These are phyloP conservation scores for Azorinus chamasolen DNA, from an alignment of 2,888 invertebrate genomes.

Conservation along the genomic window DNA sequence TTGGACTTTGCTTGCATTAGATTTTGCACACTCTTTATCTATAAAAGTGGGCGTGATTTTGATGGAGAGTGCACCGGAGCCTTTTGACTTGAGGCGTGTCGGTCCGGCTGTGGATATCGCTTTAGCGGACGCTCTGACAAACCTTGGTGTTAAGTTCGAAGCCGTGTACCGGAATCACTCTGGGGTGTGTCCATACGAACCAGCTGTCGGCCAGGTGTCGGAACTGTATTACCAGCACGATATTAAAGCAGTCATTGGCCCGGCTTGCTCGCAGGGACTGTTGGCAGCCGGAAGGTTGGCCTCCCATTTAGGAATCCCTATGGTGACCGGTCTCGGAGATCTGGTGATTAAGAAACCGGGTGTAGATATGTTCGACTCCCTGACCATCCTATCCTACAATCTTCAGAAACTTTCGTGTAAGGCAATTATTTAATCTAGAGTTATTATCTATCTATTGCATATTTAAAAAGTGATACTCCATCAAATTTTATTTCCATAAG, in stretches of 20 bases:
- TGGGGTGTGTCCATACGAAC: constrained; percentile 69
- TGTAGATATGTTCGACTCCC: constrained; percentile 66
- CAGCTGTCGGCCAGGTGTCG: constrained; percentile 64
- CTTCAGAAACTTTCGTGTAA: constrained; percentile 69
- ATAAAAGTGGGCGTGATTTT: constrained; percentile 68
- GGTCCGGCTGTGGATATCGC: constrained; percentile 69
- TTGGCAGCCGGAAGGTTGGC: constrained; percentile 67
- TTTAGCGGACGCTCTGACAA: constrained; percentile 43
- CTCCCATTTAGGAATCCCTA: constrained; percentile 61
- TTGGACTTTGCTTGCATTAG: too few species aligned
- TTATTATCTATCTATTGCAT: too few species aligned
- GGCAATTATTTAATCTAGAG: too few species aligned
- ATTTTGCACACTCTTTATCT: not conserved
- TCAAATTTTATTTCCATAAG: too few species aligned
- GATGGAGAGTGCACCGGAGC: constrained; percentile 69
- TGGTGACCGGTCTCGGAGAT: constrained; percentile 71
- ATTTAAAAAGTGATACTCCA: too few species aligned
- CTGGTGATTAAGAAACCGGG: constrained; percentile 51
- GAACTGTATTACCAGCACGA: constrained; percentile 62
- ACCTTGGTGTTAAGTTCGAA: constrained; percentile 56
- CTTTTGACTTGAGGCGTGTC: constrained; percentile 65
- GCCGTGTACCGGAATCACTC: constrained; percentile 60
- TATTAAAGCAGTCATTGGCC: constrained; percentile 68
- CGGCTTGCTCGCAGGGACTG: constrained; percentile 69
- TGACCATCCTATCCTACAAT: constrained; percentile 69